Evolutionary conservation across 2,888 invertebrate species (phyloP).

Genomic region (Mylabris sibirica): DNA sequence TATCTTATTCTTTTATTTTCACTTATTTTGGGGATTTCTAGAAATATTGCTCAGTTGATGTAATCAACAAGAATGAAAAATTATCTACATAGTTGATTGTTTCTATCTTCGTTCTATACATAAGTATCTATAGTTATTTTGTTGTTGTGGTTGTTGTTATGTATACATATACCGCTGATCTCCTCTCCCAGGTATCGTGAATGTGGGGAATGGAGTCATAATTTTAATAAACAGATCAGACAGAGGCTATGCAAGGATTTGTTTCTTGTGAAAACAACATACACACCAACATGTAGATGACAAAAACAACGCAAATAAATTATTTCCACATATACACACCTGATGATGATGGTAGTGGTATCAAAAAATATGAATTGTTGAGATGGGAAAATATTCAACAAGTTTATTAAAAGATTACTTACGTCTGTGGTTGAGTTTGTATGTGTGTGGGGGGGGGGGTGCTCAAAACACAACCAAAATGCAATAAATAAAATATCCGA

Average conservation of each 20-base stretch:
- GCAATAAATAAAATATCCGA: slow-evolving; percentile 56
- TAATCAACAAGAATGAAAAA: slow-evolving; percentile 3
- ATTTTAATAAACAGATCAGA: slow-evolving; percentile 18
- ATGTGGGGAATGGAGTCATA: slow-evolving; percentile 12
- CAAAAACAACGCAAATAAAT: slow-evolving; percentile 12
- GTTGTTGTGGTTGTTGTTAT: neutral
- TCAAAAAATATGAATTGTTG: neutral
- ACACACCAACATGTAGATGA: slow-evolving; percentile 10
- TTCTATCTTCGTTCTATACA: no score
- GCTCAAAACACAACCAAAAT: slow-evolving; percentile 46
- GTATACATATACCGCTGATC: neutral
- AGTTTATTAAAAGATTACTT: slow-evolving; percentile 8
- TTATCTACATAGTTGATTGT: neutral
- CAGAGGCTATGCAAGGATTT: slow-evolving; percentile 12
- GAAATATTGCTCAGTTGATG: slow-evolving; percentile 1
- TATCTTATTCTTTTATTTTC: neutral
- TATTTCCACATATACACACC: neutral
- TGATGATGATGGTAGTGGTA: neutral
- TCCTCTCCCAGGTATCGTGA: slow-evolving; percentile 5
- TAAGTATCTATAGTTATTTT: neutral
- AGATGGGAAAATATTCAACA: slow-evolving; percentile 4
- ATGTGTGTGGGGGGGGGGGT: neutral
- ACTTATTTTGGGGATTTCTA: neutral
- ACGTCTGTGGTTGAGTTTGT: neutral
- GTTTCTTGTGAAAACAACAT: slow-evolving; percentile 3